phyloP scores from a whole-genome alignment of 2,797 vertebrate genomes.

The Coregonus sp. region DNA sequence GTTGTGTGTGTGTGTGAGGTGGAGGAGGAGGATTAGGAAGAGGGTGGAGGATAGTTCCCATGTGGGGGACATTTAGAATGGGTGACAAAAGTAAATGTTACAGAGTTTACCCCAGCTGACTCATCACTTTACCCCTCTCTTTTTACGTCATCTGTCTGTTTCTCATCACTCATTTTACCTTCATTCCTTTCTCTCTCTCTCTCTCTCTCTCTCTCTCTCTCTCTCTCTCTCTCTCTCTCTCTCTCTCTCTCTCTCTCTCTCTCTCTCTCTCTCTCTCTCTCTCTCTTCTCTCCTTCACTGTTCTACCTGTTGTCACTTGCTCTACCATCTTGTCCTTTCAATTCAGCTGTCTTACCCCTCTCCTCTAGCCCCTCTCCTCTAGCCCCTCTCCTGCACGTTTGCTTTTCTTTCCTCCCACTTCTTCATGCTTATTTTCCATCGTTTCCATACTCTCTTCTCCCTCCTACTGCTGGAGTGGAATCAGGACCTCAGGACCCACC shows the following conservation, averaged over 20 bases:
- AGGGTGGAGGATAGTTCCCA: conserved; percentile 6
- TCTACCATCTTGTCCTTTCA: not conserved
- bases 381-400: no score
- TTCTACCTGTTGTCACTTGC: no score
- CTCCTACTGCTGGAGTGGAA: conserved; percentile 7
- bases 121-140: not conserved
- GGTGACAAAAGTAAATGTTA: not conserved
- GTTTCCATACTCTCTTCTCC: not conserved
- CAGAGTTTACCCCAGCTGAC: conserved; percentile 12
- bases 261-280: not conserved
- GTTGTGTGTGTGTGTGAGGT: no score
- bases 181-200: not conserved
- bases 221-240: no score
- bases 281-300: no score
- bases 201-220: not conserved
- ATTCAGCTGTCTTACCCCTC: no score
- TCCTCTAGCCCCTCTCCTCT: no score
- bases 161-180: not conserved
- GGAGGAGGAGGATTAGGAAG: not conserved
- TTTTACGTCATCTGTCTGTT: not conserved
- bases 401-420: no score
- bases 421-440: not conserved
- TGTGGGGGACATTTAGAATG: conserved; percentile 12
- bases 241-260: no score
- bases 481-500: conserved; percentile 26